Conservation (phyloP, 2,888 invertebrate genomes). For the Hypselothyrea guttata region DNA sequence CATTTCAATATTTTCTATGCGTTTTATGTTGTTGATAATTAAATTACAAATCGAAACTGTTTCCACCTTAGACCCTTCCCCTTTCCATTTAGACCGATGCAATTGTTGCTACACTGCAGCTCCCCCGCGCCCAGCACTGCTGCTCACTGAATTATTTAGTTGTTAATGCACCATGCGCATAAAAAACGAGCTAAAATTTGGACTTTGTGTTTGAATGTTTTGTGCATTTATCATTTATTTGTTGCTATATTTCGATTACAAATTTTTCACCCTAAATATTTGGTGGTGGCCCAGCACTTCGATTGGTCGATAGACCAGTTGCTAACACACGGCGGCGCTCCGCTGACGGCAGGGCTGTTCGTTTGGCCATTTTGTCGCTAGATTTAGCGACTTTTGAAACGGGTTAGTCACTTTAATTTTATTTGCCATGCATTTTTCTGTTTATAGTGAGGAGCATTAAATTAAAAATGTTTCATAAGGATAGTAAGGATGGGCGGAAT, state of each 20-base stretch:
- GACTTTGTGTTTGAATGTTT: slow-evolving; percentile 25
- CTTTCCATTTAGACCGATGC: slow-evolving; percentile 39
- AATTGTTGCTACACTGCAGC: slow-evolving; percentile 48
- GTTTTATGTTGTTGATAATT: slow-evolving; percentile 47
- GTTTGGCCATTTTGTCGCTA: too few species aligned
- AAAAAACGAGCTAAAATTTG: slow-evolving; percentile 14
- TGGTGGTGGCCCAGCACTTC: slow-evolving; percentile 24
- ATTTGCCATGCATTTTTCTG: background rate
- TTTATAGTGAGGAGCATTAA: too few species aligned
- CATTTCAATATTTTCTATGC: slow-evolving; percentile 80
- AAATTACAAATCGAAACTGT: slow-evolving; percentile 63
- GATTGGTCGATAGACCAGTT: slow-evolving; percentile 11
- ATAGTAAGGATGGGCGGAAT: too few species aligned
- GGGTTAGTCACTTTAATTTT: too few species aligned
- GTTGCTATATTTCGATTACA: slow-evolving; percentile 55
- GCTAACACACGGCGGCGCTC: too few species aligned
- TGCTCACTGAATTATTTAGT: slow-evolving; percentile 9
- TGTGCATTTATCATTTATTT: slow-evolving; percentile 47
- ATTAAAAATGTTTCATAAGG: too few species aligned
- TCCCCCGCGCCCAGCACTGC: slow-evolving; percentile 35
- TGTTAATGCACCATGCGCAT: background rate
- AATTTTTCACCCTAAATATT: slow-evolving; percentile 46
- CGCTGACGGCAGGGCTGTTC: too few species aligned
- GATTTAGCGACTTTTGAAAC: background rate
- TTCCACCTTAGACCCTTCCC: slow-evolving; percentile 21